Percentiles rank a stretch among this genome's conserved stretches.
phyloP scores from a whole-genome alignment of 2,113 vertebrate genomes.

The Himantopus leucocephalus region DNA sequence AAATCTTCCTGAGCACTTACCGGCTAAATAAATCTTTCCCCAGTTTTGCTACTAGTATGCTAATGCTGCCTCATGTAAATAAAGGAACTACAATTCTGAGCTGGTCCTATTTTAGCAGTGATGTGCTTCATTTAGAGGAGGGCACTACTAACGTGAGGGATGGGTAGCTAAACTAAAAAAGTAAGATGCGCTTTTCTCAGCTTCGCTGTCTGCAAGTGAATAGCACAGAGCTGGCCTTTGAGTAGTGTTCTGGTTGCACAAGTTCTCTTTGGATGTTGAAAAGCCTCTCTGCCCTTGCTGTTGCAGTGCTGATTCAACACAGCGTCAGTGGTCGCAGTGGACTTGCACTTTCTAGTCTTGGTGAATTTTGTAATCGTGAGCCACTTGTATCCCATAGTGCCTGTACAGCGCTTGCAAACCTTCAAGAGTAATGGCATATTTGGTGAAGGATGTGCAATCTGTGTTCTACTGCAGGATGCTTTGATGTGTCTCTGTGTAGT shows the following conservation, averaged over 20 bases:
- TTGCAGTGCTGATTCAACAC: background rate
- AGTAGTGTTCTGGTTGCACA: background rate
- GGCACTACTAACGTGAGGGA: background rate
- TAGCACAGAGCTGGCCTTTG: background rate
- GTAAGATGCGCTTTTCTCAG: rapidly evolving
- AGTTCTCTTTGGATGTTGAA: background rate
- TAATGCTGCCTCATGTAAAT: background rate
- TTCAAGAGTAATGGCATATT: background rate
- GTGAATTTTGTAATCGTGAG: background rate
- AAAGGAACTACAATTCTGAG: background rate
- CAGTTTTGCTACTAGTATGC: background rate
- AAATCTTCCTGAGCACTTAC: background rate
- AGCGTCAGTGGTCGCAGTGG: background rate
- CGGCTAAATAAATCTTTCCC: background rate
- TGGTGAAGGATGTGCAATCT: background rate
- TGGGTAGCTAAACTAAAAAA: background rate
- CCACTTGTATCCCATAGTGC: background rate
- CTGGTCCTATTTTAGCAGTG: background rate
- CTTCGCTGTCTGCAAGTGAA: background rate
- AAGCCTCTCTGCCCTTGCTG: background rate
- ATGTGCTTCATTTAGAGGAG: background rate
- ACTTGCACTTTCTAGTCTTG: background rate
- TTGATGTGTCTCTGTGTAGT: background rate
- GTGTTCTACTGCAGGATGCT: background rate
- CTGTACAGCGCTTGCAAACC: background rate